phyloP scores from a whole-genome alignment of 2,797 vertebrate genomes.

The Acipenser oxyrinchus region DNA sequence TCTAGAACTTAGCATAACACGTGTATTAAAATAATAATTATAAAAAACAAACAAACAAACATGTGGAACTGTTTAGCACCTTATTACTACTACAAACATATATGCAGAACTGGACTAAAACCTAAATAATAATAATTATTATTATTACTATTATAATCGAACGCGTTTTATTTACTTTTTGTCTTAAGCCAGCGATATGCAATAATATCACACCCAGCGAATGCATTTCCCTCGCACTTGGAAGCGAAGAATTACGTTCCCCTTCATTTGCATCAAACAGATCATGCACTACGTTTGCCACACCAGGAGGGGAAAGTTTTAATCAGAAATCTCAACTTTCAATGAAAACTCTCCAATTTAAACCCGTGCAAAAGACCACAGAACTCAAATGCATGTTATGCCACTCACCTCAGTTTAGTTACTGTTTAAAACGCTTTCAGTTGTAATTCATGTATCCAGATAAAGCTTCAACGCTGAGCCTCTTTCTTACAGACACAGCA shows the following conservation, averaged over 20 bases:
- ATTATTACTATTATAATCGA: too few species aligned
- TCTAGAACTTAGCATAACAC: too few species aligned
- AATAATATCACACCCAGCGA: too few species aligned
- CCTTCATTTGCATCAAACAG: neutral
- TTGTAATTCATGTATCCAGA: neutral
- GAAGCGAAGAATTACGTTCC: neutral
- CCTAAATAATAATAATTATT: too few species aligned
- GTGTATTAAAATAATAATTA: too few species aligned
- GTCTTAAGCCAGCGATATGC: too few species aligned
- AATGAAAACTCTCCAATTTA: neutral
- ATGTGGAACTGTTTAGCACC: too few species aligned
- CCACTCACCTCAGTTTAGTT: slow-evolving; percentile 15
- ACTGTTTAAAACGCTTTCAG: neutral
- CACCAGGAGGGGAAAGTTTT: neutral
- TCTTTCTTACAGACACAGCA: neutral
- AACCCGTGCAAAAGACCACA: neutral
- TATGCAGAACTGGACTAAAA: too few species aligned
- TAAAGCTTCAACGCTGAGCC: neutral
- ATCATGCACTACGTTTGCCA: neutral
- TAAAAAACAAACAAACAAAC: too few species aligned
- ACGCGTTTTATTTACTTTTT: too few species aligned
- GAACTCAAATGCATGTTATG: neutral
- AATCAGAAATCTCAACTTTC: neutral
- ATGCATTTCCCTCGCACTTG: neutral
- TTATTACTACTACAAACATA: too few species aligned